These are phyloP conservation scores for Gephyroberyx darwinii DNA, from an alignment of 2,797 vertebrate species.

Conservation along the genomic window DNA sequence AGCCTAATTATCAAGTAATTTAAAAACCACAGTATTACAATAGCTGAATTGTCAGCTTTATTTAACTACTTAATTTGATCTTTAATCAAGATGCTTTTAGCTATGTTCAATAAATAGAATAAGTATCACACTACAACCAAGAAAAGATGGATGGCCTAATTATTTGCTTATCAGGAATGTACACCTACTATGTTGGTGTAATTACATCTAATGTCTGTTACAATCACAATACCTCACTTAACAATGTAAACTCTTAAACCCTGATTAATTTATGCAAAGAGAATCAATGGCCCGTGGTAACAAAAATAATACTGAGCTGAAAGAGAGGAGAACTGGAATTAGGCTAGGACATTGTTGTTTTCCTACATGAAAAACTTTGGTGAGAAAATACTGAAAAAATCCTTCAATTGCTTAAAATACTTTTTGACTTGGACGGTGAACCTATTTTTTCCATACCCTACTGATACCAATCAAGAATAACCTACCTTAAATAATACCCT, in stretches of 20 bases:
- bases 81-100: constrained; percentile 10
- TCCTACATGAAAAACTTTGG: constrained; percentile 47
- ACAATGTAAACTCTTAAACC: constrained; percentile 24
- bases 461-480: neutral
- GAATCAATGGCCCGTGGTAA: constrained; percentile 20
- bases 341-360: constrained; percentile 10
- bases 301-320: constrained; percentile 49
- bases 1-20: neutral
- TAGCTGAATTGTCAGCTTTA: neutral
- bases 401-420: constrained; percentile 4
- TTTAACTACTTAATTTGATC: constrained; percentile 7
- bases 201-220: constrained; percentile 9
- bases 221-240: constrained; percentile 32
- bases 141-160: neutral
- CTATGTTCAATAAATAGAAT: neutral
- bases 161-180: constrained; percentile 1
- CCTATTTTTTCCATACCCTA: neutral
- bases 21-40: constrained; percentile 4
- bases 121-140: neutral
- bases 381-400: constrained; percentile 29
- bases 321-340: constrained; percentile 16
- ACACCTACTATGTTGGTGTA: neutral
- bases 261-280: constrained; percentile 25
- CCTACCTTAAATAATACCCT: neutral
- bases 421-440: constrained; percentile 8